Percentiles rank a stretch among this genome's conserved stretches.
phyloP scores from a whole-genome alignment of 2,113 vertebrate genomes.

The Nymphicus hollandicus region DNA sequence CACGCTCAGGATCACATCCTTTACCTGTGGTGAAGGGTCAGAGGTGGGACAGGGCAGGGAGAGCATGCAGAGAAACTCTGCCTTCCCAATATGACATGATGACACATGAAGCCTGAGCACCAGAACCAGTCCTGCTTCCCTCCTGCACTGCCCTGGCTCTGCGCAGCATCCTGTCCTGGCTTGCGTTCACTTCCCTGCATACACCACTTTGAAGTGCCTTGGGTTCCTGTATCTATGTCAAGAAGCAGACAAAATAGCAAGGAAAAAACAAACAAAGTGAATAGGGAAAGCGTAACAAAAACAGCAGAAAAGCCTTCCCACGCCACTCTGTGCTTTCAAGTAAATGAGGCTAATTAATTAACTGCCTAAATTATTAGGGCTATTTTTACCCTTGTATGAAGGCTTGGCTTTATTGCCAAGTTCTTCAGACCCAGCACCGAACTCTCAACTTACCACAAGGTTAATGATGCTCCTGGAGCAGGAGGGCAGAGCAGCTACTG shows the following conservation, averaged over 20 bases:
- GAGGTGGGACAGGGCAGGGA: background rate
- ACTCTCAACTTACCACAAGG: slow-evolving; percentile 22
- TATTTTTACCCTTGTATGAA: slow-evolving; percentile 48
- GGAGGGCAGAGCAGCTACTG: background rate
- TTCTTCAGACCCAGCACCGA: slow-evolving; percentile 21
- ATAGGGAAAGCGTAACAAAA: slow-evolving; percentile 30
- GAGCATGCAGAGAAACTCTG: background rate
- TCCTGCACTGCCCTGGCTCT: background rate
- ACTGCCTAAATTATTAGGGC: slow-evolving; percentile 60
- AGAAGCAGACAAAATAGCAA: background rate
- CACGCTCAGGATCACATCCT: background rate
- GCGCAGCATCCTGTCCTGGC: background rate
- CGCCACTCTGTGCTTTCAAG: slow-evolving; percentile 48
- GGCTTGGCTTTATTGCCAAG: background rate
- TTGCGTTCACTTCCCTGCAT: background rate
- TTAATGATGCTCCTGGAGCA: background rate
- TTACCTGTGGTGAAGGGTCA: background rate
- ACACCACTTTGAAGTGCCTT: background rate
- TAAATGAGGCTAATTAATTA: slow-evolving; percentile 70
- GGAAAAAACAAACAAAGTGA: slow-evolving; percentile 18
- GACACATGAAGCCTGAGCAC: background rate
- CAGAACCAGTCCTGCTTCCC: background rate
- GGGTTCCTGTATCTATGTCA: background rate
- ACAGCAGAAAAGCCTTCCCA: slow-evolving; percentile 31
- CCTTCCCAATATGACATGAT: background rate